Base-by-base conservation (phyloP, 2,113 vertebrate species). In the Neodon shergylaensis region DNA sequence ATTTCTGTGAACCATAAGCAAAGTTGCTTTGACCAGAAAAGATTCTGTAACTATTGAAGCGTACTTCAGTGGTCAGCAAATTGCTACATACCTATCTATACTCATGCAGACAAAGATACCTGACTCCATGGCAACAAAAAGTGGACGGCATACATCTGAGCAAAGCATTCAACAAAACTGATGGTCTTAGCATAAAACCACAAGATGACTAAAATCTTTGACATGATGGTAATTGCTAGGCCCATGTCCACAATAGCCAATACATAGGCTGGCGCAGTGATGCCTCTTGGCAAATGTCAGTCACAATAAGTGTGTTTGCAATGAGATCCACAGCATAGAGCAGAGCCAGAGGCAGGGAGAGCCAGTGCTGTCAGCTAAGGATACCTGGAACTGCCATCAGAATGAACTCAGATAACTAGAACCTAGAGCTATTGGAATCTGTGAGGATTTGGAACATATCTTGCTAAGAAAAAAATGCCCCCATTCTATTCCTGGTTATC, bases 311-410 rank as follows among this genome's bases (percentile, higher is more conserved):
- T 12, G 42, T 82, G 73, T 96, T 98, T 36, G 90, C 39, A 17
- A 36, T 42, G 10, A 97, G 54, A 31, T 95, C 95, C 44, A 94
- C 77, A 14, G 94, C 17, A 54, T 88, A 97, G 36, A 97, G 91
- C 28, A 94, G 14, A n/a, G 81, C 39, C 88, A 97, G 31, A 11
- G 91, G 91, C 4, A 97, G 9, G 9, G 97, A 97, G 7, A 97
- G 94, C 97, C 97, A 97, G 78, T 96, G 90, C 5, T 97, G 96
- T 96, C 96, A 97, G 22, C 72, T 88, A 42, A 95, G 92, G 73
- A 96, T 93, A 14, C 96, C 90, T 28, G 95, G 96, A n/a, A 97
- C 95, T 42, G 93, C 92, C 97, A 95, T 11, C 22, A 97, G 86
- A 42, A 97, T 82, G 36, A 96, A n/a, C n/a, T n/a, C n/a, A n/a